Percentiles rank a stretch among this genome's conserved stretches.
These are phyloP conservation scores for Bombus polaris DNA, from an alignment of 1,140 invertebrate genomes.

Conservation along the genomic window DNA sequence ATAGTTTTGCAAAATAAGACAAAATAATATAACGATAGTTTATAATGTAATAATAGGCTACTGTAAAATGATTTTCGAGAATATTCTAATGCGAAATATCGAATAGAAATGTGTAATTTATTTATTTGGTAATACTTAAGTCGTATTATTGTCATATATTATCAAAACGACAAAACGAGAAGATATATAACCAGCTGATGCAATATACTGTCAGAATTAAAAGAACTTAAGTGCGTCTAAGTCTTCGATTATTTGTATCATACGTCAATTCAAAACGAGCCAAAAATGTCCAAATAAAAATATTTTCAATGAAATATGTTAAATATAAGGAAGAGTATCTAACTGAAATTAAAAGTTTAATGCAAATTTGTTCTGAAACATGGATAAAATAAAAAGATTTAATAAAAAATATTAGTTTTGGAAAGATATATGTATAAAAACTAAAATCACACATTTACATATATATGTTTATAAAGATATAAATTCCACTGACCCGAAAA, in stretches of 20 bases:
- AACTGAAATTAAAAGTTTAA: neutral
- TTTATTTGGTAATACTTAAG: neutral
- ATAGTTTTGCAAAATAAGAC: neutral
- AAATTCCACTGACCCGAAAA: neutral
- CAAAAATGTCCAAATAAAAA: neutral
- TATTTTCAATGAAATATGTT: neutral
- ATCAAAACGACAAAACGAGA: neutral
- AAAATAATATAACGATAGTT: neutral
- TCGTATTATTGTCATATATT: neutral
- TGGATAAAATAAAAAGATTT: neutral
- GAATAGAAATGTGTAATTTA: neutral
- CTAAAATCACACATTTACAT: neutral
- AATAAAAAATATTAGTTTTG: neutral
- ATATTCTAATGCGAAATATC: neutral
- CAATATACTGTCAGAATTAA: slow-evolving; percentile 58
- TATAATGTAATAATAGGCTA: neutral
- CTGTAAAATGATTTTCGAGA: neutral
- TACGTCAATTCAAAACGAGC: neutral
- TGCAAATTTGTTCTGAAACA: neutral
- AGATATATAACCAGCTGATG: slow-evolving; percentile 41
- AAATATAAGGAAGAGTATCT: neutral
- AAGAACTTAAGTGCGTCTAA: no score
- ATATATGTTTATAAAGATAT: neutral
- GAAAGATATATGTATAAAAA: neutral
- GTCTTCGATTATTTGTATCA: neutral